Evolutionary conservation across 1,140 invertebrate genomes (phyloP), one percentile per base, ranked within the genome.

Genomic region (Gonatopus flavifemur): DNA sequence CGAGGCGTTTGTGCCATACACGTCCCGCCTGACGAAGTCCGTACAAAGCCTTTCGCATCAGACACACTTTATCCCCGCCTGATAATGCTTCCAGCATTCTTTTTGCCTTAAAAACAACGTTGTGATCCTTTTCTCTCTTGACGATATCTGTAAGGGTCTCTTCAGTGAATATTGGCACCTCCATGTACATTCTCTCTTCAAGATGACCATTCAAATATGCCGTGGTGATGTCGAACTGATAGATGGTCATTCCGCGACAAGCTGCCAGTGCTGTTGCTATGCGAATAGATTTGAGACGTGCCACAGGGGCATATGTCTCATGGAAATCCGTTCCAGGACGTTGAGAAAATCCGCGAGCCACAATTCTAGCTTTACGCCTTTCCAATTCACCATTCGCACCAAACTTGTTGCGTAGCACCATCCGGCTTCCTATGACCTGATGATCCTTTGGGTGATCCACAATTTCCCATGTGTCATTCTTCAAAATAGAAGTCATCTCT

Each of bases 161-260:
- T 13, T 12, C 7, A 8, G 35, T n/a, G 16, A 8, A 22, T 22
- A 7, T 13, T 12, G 44, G 32, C n/a, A n/a, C 9, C 21, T 48
- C 18, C 53, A 56, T 56, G 38, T 50, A 52, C 1, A 51, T 10
- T 10, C 51, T 37, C 28, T 60, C 33, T 1, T 50, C 7, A 5
- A 59, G 12, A 10, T 47, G 13, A 18, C 48, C 40, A 54, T 74
- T 63, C 16, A 76, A 54, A 51, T 69, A 78, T 7, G 70, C 74
- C n/a, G 72, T 76, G 15, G 52, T 56, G 15, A 76, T 64, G 64
- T 75, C 70, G 24, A 73, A 41, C 49, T 71, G 65, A 13, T 30
- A 46, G n/a, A 65, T 62, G 4, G 55, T 4, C 22, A 60, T 35
- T 13, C 55, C 48, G 15, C 48, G 19, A 7, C 38, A 33, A 42